A percentile compares a stretch with the other conserved stretches of the same genome.
Conservation (phyloP, 2,888 invertebrate species). For the Acholoe squamosa region DNA sequence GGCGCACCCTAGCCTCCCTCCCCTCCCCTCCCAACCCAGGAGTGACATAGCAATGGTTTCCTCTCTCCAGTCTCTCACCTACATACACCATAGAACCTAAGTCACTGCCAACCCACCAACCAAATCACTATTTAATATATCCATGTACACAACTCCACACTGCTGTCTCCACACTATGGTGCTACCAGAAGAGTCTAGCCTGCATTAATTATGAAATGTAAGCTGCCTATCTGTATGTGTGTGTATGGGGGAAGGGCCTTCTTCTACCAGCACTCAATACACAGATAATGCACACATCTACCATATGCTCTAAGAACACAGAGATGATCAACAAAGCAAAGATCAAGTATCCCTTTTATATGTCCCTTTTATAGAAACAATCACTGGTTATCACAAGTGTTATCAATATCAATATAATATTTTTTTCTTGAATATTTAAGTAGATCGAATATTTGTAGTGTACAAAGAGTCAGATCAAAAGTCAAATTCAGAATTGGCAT, state of each 20-base stretch:
- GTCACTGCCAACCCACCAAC: no score
- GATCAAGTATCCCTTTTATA: slow-evolving; percentile 36
- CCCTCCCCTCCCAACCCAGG: no score
- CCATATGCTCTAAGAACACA: slow-evolving; percentile 12
- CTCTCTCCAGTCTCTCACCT: no score
- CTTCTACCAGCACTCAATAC: slow-evolving; percentile 3
- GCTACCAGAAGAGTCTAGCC: no score
- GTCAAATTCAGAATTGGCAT: slow-evolving; percentile 25
- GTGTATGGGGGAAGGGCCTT: not conserved
- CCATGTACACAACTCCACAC: no score
- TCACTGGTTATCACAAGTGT: not conserved
- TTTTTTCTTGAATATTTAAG: not conserved
- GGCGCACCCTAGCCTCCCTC: slow-evolving; percentile 13
- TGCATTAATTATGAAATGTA: no score
- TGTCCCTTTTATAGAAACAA: not conserved
- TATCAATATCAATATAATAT: not conserved
- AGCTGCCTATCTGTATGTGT: not conserved
- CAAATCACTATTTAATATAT: no score
- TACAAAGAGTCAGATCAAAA: not conserved
- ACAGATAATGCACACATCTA: not conserved
- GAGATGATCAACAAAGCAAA: slow-evolving; percentile 2
- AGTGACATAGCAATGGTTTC: no score
- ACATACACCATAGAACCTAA: no score
- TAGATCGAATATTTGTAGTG: not conserved
- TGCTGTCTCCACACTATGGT: no score